Evolutionary conservation across 1,140 invertebrate species (phyloP).

Genomic region (Eriocheir sinensis): DNA sequence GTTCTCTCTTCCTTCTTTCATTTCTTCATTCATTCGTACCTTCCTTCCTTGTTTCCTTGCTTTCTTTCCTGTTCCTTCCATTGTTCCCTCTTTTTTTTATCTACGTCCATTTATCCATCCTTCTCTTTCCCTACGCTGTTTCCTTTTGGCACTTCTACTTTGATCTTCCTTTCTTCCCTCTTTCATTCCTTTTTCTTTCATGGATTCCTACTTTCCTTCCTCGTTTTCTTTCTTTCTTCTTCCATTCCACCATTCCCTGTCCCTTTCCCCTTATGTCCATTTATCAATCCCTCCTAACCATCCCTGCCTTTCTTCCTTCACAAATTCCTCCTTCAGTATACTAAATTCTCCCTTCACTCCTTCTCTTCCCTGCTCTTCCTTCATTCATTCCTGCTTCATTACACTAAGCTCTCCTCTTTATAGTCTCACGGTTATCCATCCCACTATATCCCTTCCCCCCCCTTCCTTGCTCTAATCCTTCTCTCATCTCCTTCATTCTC

Average conservation of each 20-base stretch:
- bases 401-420: no score
- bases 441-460: background rate
- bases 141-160: background rate
- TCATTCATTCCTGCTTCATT: background rate
- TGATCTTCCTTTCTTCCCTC: background rate
- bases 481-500: background rate
- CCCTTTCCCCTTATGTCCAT: background rate
- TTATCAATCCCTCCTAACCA: no score
- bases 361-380: background rate
- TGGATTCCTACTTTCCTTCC: background rate
- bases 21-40: no score
- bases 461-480: background rate
- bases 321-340: background rate
- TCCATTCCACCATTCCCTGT: background rate
- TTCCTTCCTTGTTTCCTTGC: no score
- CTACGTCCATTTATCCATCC: background rate
- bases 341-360: background rate
- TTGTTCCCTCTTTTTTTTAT: no score
- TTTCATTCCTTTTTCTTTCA: background rate
- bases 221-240: conserved; percentile 33
- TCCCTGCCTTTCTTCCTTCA: background rate
- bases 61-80: no score
- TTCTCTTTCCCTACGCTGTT: background rate
- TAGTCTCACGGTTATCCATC: background rate
- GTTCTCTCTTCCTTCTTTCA: no score